Base-by-base conservation (phyloP, 2,797 vertebrate genomes). In the Spinus olivaceus region DNA sequence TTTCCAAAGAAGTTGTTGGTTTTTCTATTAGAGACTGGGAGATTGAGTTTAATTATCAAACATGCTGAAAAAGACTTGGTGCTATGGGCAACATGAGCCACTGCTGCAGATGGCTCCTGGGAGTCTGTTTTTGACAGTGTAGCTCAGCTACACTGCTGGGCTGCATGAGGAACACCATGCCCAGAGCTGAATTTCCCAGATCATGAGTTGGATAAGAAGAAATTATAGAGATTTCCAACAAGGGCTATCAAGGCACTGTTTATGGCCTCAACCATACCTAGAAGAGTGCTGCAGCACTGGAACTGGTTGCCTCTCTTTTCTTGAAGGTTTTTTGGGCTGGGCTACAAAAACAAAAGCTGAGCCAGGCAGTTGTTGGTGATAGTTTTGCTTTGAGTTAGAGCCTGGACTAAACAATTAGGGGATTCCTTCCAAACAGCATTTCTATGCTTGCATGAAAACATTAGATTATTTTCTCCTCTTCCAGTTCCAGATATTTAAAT, bases 241-340 rank as follows among this genome's bases (percentile, higher is more conserved):
- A 44, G 14, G 25, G 5, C 1, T 78, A 4, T 57, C 12, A 63
- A 49, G 23, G 39, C 41, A 28, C 4, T 18, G 4, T 49, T 57
- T 42, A 67, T 32, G 17, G 24, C 11, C 11, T 81, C 24, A 61
- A 1, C 4, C 2, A 12, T 8, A 65, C 14, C 33, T 14, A 5
- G 27, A 20, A 66, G 18, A 8, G 5, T 73, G 61, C 13, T 46
- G 18, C 10, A 61, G 23, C 16, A 21, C 23, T 63, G 35, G 12
- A 81, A n/a, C 5, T 1, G 0, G 3, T n/a, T 37, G 4, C 2
- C 0, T 80, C 9, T n/a, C 35, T 84, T 64, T 65, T 32, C 7
- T 54, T 86, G 14, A 24, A 44, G 13, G 3, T 23, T 37, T 72
- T 3, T 35, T 80, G 23, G 7, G 3, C 50, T 61, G 6, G 23